Evolutionary conservation across 2,797 vertebrate species (phyloP), one percentile per base, ranked within the genome.

Genomic region (Hypotaenidia okinawae): DNA sequence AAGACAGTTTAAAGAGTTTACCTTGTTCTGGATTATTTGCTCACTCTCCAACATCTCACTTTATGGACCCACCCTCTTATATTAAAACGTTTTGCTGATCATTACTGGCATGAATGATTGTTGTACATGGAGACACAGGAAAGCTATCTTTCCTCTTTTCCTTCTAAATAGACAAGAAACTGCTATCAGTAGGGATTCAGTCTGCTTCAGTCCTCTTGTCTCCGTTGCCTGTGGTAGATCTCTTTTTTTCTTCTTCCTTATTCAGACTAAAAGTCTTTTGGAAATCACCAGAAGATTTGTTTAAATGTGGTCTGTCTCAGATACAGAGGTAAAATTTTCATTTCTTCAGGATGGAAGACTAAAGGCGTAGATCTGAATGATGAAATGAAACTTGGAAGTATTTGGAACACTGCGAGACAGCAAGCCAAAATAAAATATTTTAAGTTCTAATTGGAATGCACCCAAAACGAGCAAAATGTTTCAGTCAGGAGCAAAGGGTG

Each of bases 391-490:
- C 59, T 37, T 84, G 47, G 92, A 86, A 83, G 37, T 83, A 70
- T 69, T 66, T 88, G 84, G 83, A 94, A 76, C 59, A 41, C 7
- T 1, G 21, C 45, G 88, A 94, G 70, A 54, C 43, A 88, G 67
- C 63, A 94, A 96, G 88, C 14, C 49, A 74, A 89, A 90, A 5
- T 54, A 24, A 64, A 80, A 5, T 63, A 64, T 37, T 87, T 76
- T 39, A 93, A 61, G 6, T 82, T 94, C 52, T 81, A 45, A 51
- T 59, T 84, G 95, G 94, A 97, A 97, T 95, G 85, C 39, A 97
- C 91, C 93, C 87, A 81, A 92, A 92, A 89, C 54, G 70, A 91
- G 62, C 43, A 85, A 92, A 93, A 87, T 58, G 57, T 94, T 94
- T 95, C 43, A 58, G 67, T 67, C 28, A 51, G 95, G 85, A 95